These are phyloP conservation scores for Upupa epops DNA, from an alignment of 2,113 vertebrate genomes.

Conservation along the genomic window DNA sequence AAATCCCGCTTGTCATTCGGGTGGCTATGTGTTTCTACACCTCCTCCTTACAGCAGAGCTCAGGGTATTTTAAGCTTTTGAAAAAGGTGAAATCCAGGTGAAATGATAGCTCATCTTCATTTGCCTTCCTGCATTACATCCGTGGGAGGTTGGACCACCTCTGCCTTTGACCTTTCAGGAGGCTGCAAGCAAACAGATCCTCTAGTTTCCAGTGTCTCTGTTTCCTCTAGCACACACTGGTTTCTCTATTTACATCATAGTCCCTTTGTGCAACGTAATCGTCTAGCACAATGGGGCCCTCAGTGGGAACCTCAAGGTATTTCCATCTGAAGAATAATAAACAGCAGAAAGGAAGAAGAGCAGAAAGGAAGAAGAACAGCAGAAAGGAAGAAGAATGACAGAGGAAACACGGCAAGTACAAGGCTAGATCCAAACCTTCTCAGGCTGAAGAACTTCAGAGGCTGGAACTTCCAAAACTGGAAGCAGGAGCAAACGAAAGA, in stretches of 20 bases:
- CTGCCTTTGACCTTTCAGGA: background rate
- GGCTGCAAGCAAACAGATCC: background rate
- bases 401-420: background rate
- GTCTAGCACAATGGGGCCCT: conserved; percentile 55
- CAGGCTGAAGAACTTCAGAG: background rate
- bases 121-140: background rate
- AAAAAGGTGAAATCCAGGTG: background rate
- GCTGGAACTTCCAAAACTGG: background rate
- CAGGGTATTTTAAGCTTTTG: background rate
- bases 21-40: background rate
- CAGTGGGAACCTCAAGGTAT: conserved; percentile 66
- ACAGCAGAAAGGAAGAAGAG: conserved; percentile 35
- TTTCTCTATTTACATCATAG: conserved; percentile 59
- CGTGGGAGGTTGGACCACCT: background rate
- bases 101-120: background rate
- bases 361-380: conserved; percentile 39
- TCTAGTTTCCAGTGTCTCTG: background rate
- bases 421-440: background rate
- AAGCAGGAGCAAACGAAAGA: background rate
- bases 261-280: background rate
- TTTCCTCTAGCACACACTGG: conserved; percentile 36
- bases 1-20: background rate
- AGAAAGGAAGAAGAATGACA: conserved; percentile 45
- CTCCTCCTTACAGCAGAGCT: background rate
- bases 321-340: conserved; percentile 42